Base-by-base conservation (phyloP, 2,888 invertebrate genomes). In the Drosophila diplacantha region DNA sequence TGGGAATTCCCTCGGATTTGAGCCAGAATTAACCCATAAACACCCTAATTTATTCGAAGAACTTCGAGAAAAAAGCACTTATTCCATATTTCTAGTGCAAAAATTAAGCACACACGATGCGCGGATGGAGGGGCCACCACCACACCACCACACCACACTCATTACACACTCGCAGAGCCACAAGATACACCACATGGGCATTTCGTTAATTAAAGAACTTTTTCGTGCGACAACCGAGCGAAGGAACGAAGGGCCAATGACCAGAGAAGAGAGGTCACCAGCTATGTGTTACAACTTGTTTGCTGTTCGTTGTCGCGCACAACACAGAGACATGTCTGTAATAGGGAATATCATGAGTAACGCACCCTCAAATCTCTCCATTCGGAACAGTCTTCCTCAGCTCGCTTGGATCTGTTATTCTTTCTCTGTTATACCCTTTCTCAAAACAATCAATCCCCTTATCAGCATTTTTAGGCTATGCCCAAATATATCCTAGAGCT, bases 191-290 rank as follows among this genome's bases (percentile, higher is more conserved):
- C 39, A 60, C 41, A 61, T 35, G 41, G 29, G 34, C 61, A 49
- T 61, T 61, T 59, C 31, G 61, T 61, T 61, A 61, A 61, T 61
- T 61, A 61, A 61, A 61, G 49, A 49, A 61, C 61, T 60, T 61
- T 41, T 49, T 61, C 34, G 44, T 61, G 49, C 29, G 29, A 39
- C 60, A 18, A 22, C 39, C 60, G 6, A 43, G 12, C 16, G 6
- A 16, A 11, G 24, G 5, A 41, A 26, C 26, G 29, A 44, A 29
- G 29, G 61, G 61, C 49, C 61, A 61, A 50, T 50, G 62, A 61
- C 61, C 61, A 61, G 41, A 18, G 34, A 18, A 22, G 61, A 29
- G 49, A 32, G 49, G 58, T 58, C 58, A 58, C 26, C 20, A 26
- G 26, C 29, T 20, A 29, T 22, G 41, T 56, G 22, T 12, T 43